These are phyloP conservation scores for Macrostomum lignano DNA, from an alignment of 1,140 invertebrate species.

Conservation along the genomic window DNA sequence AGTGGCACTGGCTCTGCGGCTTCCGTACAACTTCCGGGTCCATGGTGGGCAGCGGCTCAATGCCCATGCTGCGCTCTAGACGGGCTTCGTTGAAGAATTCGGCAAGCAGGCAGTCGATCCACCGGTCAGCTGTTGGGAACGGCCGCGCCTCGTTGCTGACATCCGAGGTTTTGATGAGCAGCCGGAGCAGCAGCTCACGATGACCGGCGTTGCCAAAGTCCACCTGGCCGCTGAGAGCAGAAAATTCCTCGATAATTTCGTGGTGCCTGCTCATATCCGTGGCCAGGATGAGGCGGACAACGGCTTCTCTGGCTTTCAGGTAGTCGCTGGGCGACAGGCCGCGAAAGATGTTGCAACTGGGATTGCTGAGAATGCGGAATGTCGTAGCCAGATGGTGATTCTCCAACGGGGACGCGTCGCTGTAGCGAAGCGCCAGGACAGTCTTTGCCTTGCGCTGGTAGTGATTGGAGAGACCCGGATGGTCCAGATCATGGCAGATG, in stretches of 20 bases:
- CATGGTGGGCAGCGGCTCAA: too few relatives aligned
- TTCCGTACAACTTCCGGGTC: constrained; percentile 62
- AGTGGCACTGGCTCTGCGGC: constrained; percentile 51
- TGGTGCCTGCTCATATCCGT: constrained; percentile 63
- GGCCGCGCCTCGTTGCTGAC: constrained; percentile 57
- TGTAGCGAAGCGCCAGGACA: constrained; percentile 49
- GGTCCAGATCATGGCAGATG: constrained; percentile 37
- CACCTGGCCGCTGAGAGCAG: constrained; percentile 6
- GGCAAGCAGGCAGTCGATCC: constrained; percentile 43
- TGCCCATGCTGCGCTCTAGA: background rate
- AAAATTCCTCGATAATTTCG: constrained; percentile 51
- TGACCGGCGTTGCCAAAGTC: constrained; percentile 1
- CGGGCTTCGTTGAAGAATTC: constrained; percentile 25
- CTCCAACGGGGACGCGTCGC: constrained; percentile 54
- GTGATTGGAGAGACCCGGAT: constrained; percentile 27
- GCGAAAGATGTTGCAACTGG: constrained; percentile 46
- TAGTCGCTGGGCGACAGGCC: too few relatives aligned
- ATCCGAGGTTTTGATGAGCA: constrained; percentile 55
- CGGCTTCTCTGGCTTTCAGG: too few relatives aligned
- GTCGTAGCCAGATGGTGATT: constrained; percentile 58
- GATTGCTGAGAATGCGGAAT: constrained; percentile 42
- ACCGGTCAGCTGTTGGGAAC: constrained; percentile 52
- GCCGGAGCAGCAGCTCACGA: constrained; percentile 38
- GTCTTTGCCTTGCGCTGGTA: constrained; percentile 61
- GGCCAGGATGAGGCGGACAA: constrained; percentile 51